phyloP scores from a whole-genome alignment of 2,888 invertebrate species.

The Hololepta plana region DNA sequence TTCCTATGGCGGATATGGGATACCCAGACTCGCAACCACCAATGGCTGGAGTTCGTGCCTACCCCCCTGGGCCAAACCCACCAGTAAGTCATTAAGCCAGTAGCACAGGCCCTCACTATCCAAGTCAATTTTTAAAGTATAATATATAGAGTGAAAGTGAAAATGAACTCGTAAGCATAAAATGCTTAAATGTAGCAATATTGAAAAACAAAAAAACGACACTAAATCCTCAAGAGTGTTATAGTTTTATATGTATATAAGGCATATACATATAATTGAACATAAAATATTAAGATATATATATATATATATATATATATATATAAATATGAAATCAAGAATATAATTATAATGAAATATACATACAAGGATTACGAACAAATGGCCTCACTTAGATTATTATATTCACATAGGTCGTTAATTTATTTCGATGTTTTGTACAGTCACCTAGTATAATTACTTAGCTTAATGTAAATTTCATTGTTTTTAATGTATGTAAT shows the following conservation, averaged over 20 bases:
- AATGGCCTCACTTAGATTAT: slow-evolving; percentile 12
- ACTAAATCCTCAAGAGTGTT: slow-evolving; percentile 10
- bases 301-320: no score
- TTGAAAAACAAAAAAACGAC: slow-evolving; percentile 3
- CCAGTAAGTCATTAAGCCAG: slow-evolving; percentile 30
- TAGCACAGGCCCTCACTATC: slow-evolving; percentile 22
- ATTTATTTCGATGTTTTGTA: slow-evolving; percentile 18
- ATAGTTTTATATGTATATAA: no score
- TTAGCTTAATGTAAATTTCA: no score
- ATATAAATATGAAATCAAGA: no score
- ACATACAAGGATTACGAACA: no score
- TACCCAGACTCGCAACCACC: slow-evolving; percentile 40
- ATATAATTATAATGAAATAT: no score
- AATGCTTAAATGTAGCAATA: slow-evolving; percentile 2
- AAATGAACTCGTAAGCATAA: slow-evolving; percentile 9
- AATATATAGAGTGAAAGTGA: slow-evolving; percentile 15
- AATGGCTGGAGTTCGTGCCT: slow-evolving; percentile 22
- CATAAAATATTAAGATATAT: no score
- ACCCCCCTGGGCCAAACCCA: slow-evolving; percentile 26
- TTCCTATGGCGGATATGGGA: slow-evolving; percentile 54
- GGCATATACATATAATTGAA: no score
- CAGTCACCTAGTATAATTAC: no score
- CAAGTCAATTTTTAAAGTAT: slow-evolving; percentile 18
- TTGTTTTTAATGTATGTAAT: no score
- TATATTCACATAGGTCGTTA: slow-evolving; percentile 13